Base-by-base conservation (phyloP, 1,140 invertebrate species). In the Drosophila setifemur region DNA sequence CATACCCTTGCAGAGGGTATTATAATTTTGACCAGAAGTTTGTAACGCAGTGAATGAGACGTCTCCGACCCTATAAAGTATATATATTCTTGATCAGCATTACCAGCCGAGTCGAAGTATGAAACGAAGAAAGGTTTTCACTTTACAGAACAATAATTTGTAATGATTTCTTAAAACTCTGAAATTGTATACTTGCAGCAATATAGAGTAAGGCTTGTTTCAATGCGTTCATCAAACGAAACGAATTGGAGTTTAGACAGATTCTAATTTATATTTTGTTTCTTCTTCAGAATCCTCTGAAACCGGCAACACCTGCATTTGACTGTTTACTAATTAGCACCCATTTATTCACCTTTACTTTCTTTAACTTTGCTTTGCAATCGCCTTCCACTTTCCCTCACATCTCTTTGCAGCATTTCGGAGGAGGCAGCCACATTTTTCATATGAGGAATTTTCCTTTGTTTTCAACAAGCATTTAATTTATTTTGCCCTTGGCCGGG, bases 291-390 rank as follows among this genome's bases (percentile, higher is more conserved):
- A 39, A 14, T 11, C 26, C 48, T 31, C 11, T 4, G 6, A 7
- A 19, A 18, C 16, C 49, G 39, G 63, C 45, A 73, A 61, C 78
- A 83, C 71, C 57, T 83, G 78, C 39, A 58, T 50, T 69, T 82
- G 73, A 82, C 73, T 85, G 69, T 54, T 82, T 63, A 69, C 69
- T 85, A 82, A 82, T 82, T 85, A 85, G 69, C 39, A 54, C 33
- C 53, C 33, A 73, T 77, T 70, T 48, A 64, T 82, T 85, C 61
- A 52, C 55, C 63, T 76, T 68, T 73, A 61, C 71, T 60, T 55
- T 54, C 48, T 45, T 43, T 37, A 71, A 66, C 54, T 47, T 43
- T 14, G 12, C 6, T 18, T 23, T 33, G 37, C 35, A 31, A 21
- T 31, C 25, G 2, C 25, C 28, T 60, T 33, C 16, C 25, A 12